Conservation (phyloP, 2,888 invertebrate species). For the Agapostemon virescens region DNA sequence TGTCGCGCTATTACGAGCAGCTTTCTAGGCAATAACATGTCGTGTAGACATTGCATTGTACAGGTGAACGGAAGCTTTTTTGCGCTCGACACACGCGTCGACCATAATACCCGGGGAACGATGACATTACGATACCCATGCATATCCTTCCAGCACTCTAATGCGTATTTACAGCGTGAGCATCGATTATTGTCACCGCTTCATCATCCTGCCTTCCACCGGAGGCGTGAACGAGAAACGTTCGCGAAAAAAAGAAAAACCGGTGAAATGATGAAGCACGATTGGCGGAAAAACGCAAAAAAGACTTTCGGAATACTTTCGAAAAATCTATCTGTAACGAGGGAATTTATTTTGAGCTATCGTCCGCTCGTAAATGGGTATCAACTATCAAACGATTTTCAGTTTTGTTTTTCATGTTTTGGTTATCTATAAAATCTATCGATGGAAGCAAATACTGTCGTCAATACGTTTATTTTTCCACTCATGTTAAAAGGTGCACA, state of each 20-base stretch:
- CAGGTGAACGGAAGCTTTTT: slow-evolving; percentile 48
- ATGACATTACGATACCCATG: slow-evolving; percentile 46
- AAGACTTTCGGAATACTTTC: background rate
- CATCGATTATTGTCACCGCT: slow-evolving; percentile 16
- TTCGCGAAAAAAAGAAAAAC: background rate
- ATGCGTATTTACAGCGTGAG: slow-evolving; percentile 25
- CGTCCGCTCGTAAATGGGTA: background rate
- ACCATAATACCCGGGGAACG: slow-evolving; percentile 38
- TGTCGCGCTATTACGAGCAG: slow-evolving; percentile 38
- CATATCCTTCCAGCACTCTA: slow-evolving; percentile 11
- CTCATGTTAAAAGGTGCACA: background rate
- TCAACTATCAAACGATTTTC: background rate
- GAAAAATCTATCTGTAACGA: background rate
- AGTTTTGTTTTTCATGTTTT: too few species aligned
- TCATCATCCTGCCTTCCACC: slow-evolving; percentile 3
- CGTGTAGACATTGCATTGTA: slow-evolving; percentile 15
- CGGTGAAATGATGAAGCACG: background rate
- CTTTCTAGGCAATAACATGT: slow-evolving; percentile 38
- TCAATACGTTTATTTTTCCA: background rate
- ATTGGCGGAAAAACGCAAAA: background rate
- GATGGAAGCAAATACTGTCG: too few species aligned
- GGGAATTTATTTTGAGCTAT: background rate
- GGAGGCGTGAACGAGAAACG: background rate
- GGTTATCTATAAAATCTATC: too few species aligned
- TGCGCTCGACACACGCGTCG: slow-evolving; percentile 28